A percentile compares a stretch with the other conserved stretches of the same genome.
These are phyloP conservation scores for Athene noctua DNA, from an alignment of 2,113 vertebrate species.

Conservation along the genomic window DNA sequence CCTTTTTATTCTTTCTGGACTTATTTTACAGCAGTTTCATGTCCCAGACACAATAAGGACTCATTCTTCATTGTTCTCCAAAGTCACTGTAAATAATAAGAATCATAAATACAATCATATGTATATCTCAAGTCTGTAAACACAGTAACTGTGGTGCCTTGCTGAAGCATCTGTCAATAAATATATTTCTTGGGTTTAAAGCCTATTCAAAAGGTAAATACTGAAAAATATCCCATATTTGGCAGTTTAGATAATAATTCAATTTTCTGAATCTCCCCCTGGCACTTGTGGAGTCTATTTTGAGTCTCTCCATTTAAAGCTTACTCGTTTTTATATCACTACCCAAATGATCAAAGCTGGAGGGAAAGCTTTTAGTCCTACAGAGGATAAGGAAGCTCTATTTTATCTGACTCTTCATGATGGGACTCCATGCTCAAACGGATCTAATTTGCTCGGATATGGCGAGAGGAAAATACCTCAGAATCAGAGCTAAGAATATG, in stretches of 20 bases:
- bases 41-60: neutral
- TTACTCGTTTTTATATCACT: neutral
- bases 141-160: neutral
- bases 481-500: neutral
- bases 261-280: conserved; percentile 20
- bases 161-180: neutral
- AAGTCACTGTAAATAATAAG: neutral
- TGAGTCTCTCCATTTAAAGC: neutral
- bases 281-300: conserved; percentile 4
- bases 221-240: conserved; percentile 20
- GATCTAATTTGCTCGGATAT: neutral
- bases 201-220: neutral
- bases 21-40: neutral
- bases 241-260: conserved; percentile 14
- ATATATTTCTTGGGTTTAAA: neutral
- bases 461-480: neutral
- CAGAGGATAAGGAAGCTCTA: neutral
- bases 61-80: conserved; percentile 21
- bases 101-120: neutral
- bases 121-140: neutral
- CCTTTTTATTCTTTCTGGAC: neutral
- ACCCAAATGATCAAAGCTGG: conserved; percentile 27
- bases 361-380: conserved; percentile 41
- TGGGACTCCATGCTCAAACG: neutral
- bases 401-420: conserved; percentile 11